These are phyloP conservation scores for Pterocles orientalis DNA, from an alignment of 2,113 vertebrate species.

Conservation along the genomic window DNA sequence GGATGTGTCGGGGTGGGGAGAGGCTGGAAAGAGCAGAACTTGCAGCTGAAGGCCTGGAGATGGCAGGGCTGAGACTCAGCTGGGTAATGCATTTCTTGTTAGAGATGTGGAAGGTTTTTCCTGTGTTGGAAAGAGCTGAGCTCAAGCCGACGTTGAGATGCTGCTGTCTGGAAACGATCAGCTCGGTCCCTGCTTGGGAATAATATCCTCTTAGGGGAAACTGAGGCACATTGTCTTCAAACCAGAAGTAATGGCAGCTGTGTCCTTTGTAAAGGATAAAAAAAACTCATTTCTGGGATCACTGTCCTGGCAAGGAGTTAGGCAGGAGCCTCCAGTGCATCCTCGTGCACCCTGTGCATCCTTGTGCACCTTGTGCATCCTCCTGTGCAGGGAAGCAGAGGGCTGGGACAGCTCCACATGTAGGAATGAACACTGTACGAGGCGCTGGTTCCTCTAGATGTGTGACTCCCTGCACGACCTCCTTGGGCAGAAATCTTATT, in stretches of 20 bases:
- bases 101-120: neutral
- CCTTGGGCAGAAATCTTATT: neutral
- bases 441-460: neutral
- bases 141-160: rapidly evolving
- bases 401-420: neutral
- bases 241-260: neutral
- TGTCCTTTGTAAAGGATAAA: neutral
- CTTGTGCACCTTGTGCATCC: no score
- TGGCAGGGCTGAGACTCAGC: neutral
- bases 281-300: neutral
- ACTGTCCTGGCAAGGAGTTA: neutral
- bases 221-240: neutral
- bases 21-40: neutral
- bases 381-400: neutral
- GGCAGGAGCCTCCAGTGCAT: rapidly evolving
- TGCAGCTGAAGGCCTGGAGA: slow-evolving; percentile 17
- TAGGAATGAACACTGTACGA: neutral
- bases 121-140: neutral
- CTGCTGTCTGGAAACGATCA: neutral
- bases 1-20: rapidly evolving
- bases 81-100: neutral
- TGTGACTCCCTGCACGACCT: neutral
- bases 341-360: no score
- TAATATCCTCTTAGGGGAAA: neutral
- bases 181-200: neutral